Conservation (phyloP, 2,888 invertebrate genomes). For the Eupeodes latifasciatus region DNA sequence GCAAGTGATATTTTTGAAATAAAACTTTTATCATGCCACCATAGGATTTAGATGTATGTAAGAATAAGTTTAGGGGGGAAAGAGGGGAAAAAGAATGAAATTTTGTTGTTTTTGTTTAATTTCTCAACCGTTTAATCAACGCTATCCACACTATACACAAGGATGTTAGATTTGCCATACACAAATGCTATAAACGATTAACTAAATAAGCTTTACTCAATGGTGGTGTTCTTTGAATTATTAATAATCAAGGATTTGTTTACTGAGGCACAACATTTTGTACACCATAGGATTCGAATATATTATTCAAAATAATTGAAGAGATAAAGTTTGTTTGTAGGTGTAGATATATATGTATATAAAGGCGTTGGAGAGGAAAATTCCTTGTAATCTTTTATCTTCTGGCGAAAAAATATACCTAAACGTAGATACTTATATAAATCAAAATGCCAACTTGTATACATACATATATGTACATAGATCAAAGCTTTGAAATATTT, state of each 20-base stretch:
- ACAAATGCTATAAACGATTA: slow-evolving; percentile 29
- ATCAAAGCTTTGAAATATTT: too few species aligned
- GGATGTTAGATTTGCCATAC: slow-evolving; percentile 27
- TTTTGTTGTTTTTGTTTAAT: not conserved
- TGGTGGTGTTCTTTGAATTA: slow-evolving; percentile 20
- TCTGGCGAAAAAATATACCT: too few species aligned
- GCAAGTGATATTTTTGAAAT: slow-evolving; percentile 39
- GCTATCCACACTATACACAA: slow-evolving; percentile 8
- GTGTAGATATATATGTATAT: not conserved
- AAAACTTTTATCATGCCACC: slow-evolving; percentile 9
- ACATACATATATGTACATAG: too few species aligned
- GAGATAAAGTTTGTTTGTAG: not conserved
- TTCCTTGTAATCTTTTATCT: too few species aligned
- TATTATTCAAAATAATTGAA: not conserved
- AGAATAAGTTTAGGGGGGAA: not conserved
- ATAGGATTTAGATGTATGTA: not conserved
- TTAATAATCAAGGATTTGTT: slow-evolving; percentile 31
- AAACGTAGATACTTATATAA: too few species aligned
- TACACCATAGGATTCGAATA: not conserved
- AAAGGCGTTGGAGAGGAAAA: too few species aligned
- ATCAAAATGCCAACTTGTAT: too few species aligned
- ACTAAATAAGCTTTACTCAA: slow-evolving; percentile 20
- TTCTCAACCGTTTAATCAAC: slow-evolving; percentile 22
- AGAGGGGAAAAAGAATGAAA: too few species aligned
- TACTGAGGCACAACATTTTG: not conserved